Evolutionary conservation across 92 coral and sea anemone genomes (phyloP), one percentile per base, ranked within the genome.

Genomic region (Porites lobata): DNA sequence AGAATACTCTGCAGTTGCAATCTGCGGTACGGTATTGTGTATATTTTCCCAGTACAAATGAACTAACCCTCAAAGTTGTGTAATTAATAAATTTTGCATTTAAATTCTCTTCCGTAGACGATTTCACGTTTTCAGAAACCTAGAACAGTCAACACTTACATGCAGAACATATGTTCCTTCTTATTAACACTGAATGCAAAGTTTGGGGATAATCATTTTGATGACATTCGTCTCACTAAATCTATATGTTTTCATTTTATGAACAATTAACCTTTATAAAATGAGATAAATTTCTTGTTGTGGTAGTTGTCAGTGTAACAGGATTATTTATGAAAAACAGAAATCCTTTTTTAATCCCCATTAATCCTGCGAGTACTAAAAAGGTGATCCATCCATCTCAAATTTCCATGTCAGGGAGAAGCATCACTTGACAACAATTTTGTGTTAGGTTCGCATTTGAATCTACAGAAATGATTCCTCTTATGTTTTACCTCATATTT

Each of bases 301-400:
- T 19, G 21, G 75, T 80, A 8, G 50, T 11, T 15, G 32, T 80
- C 24, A 22, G 11, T 58, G 47, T 66, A 47, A 64, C 22, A 59
- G 47, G 75, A 66, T 79, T 64, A 43, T 47, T 9, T 63, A 47
- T n/a, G 72, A 50, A 63, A 19, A 57, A 59, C 84, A 51, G 9
- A 4, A 51, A 79, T 79, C 64, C 20, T 22, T 29, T 56, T 18
- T 81, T 51, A 69, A 38, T 8, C 75, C 68, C 85, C 19, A 68
- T 65, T 47, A 65, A 50, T 57, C 57, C 9, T 15, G 18, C n/a
- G 61, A 50, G 61, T 6, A 9, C 77, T 24, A 47, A 19, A 47
- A 11, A 43, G 17, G 22, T 9, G 47, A 38, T 38, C 4, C 47
- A 38, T 3, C 47, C 47, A 38, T 38, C 47, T 38, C 47, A 38